Conservation (phyloP, 2,888 invertebrate species). For the Nomada goodeniana region DNA sequence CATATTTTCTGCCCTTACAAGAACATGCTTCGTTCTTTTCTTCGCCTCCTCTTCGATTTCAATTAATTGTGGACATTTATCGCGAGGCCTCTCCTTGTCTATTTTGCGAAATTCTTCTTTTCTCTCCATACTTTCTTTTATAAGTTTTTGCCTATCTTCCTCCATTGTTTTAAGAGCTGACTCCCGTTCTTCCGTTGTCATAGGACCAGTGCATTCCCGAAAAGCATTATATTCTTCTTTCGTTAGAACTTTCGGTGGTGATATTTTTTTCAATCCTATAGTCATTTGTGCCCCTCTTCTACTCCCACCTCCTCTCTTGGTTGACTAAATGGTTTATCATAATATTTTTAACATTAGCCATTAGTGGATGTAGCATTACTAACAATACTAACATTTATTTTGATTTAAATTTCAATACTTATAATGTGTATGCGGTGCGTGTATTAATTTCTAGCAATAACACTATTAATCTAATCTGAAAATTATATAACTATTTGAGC, state of each 20-base stretch:
- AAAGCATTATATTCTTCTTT: conserved; percentile 86
- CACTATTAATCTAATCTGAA: no score
- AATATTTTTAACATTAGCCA: background rate
- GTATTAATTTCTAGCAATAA: no score
- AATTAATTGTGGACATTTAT: conserved; percentile 67
- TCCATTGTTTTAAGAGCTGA: conserved; percentile 63
- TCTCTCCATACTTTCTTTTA: conserved; percentile 77
- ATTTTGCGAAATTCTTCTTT: conserved; percentile 77
- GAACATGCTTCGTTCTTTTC: conserved; percentile 84
- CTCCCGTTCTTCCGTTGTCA: conserved; percentile 71
- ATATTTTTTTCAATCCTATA: conserved; percentile 52
- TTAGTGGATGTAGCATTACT: background rate
- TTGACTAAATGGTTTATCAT: conserved; percentile 16
- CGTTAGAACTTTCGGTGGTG: conserved; percentile 85
- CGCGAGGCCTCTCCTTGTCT: conserved; percentile 71
- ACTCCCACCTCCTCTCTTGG: conserved; percentile 14
- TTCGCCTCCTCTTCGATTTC: conserved; percentile 85
- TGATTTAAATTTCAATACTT: background rate
- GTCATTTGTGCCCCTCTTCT: conserved; percentile 8
- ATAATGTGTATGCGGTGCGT: background rate
- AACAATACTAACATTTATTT: background rate
- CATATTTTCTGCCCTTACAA: conserved; percentile 85
- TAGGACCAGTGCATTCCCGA: conserved; percentile 64
- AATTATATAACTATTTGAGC: no score
- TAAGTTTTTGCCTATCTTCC: conserved; percentile 71